These are phyloP conservation scores for Stenoptilia bipunctidactyla DNA, from an alignment of 2,888 invertebrate species.

Conservation along the genomic window DNA sequence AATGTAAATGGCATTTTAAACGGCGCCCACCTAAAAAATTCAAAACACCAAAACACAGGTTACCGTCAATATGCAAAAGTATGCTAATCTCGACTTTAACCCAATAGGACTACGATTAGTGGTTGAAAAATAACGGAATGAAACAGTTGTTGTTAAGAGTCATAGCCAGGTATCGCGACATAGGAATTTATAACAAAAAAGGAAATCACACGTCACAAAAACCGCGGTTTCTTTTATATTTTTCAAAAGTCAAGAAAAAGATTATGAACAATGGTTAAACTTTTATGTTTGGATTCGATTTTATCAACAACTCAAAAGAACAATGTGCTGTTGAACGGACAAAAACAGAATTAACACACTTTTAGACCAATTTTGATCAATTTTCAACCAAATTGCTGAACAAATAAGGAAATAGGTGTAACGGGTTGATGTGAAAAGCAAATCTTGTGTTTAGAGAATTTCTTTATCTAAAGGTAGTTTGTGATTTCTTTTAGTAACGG, in stretches of 20 bases:
- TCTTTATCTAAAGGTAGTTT: constrained; percentile 30
- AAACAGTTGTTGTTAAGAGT: no score
- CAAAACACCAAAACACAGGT: constrained; percentile 17
- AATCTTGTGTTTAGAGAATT: constrained; percentile 15
- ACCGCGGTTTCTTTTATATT: constrained; percentile 52
- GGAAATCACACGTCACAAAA: constrained; percentile 28
- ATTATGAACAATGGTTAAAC: constrained; percentile 51
- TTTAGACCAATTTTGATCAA: constrained; percentile 9
- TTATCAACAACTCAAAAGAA: constrained; percentile 43
- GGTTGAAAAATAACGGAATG: no score
- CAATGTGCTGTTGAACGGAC: constrained; percentile 17
- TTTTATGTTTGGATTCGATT: constrained; percentile 46
- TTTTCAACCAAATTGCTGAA: constrained; percentile 11
- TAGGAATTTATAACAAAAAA: constrained; percentile 40
- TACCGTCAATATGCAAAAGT: constrained; percentile 16
- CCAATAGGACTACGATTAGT: no score
- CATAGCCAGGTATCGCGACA: constrained; percentile 33
- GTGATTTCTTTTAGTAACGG: constrained; percentile 39
- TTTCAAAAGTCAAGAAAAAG: constrained; percentile 30
- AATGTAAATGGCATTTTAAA: constrained; percentile 15
- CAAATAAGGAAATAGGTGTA: constrained; percentile 9
- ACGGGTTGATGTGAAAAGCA: constrained; percentile 1
- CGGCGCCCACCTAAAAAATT: constrained; percentile 28
- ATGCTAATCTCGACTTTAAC: no score
- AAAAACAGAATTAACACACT: constrained; percentile 10